These are phyloP conservation scores for Parapristionchus giblindavisi DNA, from an alignment of 2,888 invertebrate species.

Conservation along the genomic window DNA sequence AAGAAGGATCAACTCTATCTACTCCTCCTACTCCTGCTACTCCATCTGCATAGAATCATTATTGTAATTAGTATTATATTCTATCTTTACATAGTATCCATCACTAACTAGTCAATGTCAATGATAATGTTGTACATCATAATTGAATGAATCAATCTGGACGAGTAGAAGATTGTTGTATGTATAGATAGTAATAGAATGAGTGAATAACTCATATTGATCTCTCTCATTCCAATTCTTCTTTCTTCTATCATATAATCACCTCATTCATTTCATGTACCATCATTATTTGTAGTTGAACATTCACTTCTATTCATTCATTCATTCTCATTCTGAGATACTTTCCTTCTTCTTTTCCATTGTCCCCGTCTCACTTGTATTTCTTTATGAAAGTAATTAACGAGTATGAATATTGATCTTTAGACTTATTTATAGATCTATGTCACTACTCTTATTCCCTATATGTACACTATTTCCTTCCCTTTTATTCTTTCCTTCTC, in stretches of 20 bases:
- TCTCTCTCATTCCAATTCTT: background rate
- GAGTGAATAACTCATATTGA: background rate
- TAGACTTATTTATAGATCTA: too few relatives aligned
- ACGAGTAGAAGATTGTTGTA: background rate
- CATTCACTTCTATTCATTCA: too few relatives aligned
- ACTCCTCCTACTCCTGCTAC: background rate
- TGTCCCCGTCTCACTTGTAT: background rate
- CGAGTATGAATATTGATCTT: too few relatives aligned
- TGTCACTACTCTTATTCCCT: too few relatives aligned
- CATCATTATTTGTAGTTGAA: too few relatives aligned
- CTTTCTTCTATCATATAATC: conserved; percentile 13
- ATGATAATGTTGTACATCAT: conserved; percentile 9
- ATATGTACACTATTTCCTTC: too few relatives aligned
- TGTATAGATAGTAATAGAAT: conserved; percentile 14
- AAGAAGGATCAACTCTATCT: background rate
- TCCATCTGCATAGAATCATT: conserved; percentile 12
- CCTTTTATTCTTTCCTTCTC: conserved; percentile 16
- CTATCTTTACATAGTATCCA: conserved; percentile 29
- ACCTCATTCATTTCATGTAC: conserved; percentile 31
- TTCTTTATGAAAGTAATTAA: too few relatives aligned
- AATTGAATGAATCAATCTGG: conserved; percentile 21
- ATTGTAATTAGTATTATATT: conserved; percentile 22
- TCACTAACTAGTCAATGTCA: conserved; percentile 32
- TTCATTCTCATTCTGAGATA: conserved; percentile 32
- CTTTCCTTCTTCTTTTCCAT: conserved; percentile 30